phyloP scores from a whole-genome alignment of 2,113 vertebrate species.

The Anser brachyrhynchus region DNA sequence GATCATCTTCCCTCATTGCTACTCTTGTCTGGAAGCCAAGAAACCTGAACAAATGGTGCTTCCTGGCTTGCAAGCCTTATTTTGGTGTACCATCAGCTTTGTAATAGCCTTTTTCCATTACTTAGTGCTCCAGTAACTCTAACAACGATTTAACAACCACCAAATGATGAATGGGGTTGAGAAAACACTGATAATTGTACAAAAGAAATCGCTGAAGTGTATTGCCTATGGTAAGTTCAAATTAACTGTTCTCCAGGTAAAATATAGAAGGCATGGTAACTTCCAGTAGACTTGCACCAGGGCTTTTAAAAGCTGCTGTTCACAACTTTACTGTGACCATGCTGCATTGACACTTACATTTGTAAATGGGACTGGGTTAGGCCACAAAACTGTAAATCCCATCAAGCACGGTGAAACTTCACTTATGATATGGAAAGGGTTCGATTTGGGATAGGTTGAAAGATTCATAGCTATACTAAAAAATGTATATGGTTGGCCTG shows the following conservation, averaged over 20 bases:
- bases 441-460: neutral
- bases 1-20: conserved; percentile 38
- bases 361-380: neutral
- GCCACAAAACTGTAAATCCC: neutral
- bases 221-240: neutral
- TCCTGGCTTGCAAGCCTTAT: neutral
- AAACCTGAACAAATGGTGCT: conserved; percentile 35
- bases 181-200: neutral
- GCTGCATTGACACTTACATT: neutral
- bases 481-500: neutral
- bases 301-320: neutral
- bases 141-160: neutral
- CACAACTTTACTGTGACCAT: neutral
- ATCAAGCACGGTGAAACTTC: neutral
- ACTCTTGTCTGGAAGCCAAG: conserved; percentile 25
- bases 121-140: neutral
- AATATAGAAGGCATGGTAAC: neutral
- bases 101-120: neutral
- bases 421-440: neutral
- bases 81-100: neutral
- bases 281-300: neutral
- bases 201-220: neutral
- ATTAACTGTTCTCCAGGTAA: neutral
- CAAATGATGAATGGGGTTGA: neutral
- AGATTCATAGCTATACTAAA: neutral